Evolutionary conservation across 2,888 invertebrate genomes (phyloP).

Genomic region (Ornithoptera alexandrae): DNA sequence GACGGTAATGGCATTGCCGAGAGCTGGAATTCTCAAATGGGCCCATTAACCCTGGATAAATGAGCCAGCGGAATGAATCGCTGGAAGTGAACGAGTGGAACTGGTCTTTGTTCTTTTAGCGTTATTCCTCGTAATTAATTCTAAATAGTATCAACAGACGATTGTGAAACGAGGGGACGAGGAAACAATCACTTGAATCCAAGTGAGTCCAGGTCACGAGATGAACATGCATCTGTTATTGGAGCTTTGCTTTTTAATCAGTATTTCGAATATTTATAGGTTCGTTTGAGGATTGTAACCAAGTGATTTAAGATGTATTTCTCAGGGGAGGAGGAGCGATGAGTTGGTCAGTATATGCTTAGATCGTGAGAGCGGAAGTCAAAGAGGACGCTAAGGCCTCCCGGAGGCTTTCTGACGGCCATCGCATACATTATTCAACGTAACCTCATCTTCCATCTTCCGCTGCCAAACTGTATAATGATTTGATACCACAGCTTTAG

Average conservation of each 20-base stretch:
- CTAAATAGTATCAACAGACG: neutral
- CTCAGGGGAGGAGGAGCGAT: neutral
- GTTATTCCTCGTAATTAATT: conserved; percentile 1
- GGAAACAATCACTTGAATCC: too few relatives aligned
- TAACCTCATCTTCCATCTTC: too few relatives aligned
- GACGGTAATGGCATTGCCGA: conserved; percentile 5
- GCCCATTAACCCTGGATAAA: conserved; percentile 23
- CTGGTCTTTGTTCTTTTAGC: conserved; percentile 1
- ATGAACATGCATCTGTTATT: too few relatives aligned
- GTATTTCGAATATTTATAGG: too few relatives aligned
- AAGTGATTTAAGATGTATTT: neutral
- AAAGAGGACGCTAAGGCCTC: conserved; percentile 9
- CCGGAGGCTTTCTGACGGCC: conserved; percentile 4
- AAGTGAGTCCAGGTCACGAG: too few relatives aligned
- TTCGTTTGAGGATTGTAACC: too few relatives aligned
- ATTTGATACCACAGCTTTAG: too few relatives aligned
- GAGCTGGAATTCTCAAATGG: conserved; percentile 18
- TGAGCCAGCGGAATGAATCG: conserved; percentile 7
- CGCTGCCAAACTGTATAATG: too few relatives aligned
- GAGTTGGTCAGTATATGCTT: conserved; percentile 5
- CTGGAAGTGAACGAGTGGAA: neutral
- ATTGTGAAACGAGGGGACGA: neutral
- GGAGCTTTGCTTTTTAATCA: too few relatives aligned
- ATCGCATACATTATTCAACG: neutral
- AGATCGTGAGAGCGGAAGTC: conserved; percentile 6